Evolutionary conservation across 1,140 invertebrate genomes (phyloP), one percentile per base, ranked within the genome.

Genomic region (Apocrypta bakeri): DNA sequence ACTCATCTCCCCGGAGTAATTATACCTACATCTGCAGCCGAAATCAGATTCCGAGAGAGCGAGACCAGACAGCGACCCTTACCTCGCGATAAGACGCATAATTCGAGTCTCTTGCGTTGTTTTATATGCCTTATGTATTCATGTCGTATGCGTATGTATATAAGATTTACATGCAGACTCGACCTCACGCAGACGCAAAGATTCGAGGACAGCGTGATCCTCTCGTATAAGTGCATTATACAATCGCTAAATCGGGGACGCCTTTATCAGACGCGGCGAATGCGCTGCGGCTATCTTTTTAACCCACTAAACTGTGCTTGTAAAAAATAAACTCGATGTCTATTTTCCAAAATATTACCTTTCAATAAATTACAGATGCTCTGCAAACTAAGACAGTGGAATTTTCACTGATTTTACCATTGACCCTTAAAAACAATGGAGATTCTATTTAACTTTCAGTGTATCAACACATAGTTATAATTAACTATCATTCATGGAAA

Each of bases 171-270:
- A n/a, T n/a, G 48, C 48, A 56, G 2, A 3, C 21, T 6, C 40
- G 12, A 42, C 40, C 40, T 42, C 40, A 42, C 40, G 40, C 40
- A 42, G 40, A 56, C 21, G 48, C 48, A 11, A 11, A 42, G 68
- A 40, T 68, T 73, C 79, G 79, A 72, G 69, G 79, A 63, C 71
- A 61, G 33, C 79, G 27, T 63, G 79, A 71, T 73, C 69, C 79
- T 64, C 64, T n/a, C n/a, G n/a, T n/a, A 21, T 17, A 56, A 56
- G 48, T 17, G 21, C 48, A 17, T n/a, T n/a, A n/a, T 6, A 56
- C 48, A 56, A 17, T 56, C 48, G 21, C 48, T 9, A 66, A 66
- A 66, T 66, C 64, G 25, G 64, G 64, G 64, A 66, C 64, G 14
- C 9, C 27, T 66, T 66, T 66, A 66, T 66, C 64, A 56, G 48